phyloP scores from a whole-genome alignment of 2,888 invertebrate species.

The Allophyes oxyacanthae region DNA sequence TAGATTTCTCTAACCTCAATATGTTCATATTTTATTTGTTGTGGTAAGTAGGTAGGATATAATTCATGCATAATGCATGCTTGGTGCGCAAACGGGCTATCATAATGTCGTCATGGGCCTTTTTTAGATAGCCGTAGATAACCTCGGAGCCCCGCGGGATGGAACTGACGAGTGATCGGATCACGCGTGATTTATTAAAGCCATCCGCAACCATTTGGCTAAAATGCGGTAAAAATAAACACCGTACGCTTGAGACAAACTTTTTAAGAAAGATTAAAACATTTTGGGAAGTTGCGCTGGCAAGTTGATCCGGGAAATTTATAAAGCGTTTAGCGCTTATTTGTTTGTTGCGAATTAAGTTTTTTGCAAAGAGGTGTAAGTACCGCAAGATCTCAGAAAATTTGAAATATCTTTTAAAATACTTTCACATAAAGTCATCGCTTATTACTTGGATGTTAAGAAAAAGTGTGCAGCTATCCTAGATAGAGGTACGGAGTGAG shows the following conservation, averaged over 20 bases:
- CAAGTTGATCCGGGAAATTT: slow-evolving; percentile 39
- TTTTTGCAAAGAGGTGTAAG: slow-evolving; percentile 19
- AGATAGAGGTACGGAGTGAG: slow-evolving; percentile 20
- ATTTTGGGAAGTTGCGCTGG: slow-evolving; percentile 31
- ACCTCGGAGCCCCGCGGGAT: slow-evolving; percentile 45
- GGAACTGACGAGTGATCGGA: slow-evolving; percentile 57
- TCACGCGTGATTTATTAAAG: slow-evolving; percentile 64
- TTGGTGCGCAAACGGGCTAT: slow-evolving; percentile 34
- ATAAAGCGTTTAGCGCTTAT: slow-evolving; percentile 30
- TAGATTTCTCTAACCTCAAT: slow-evolving; percentile 22
- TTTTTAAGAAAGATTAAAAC: slow-evolving; percentile 48
- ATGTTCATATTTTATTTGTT: slow-evolving; percentile 35
- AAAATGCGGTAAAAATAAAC: slow-evolving; percentile 56
- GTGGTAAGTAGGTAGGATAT: slow-evolving; percentile 50
- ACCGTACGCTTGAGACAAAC: slow-evolving; percentile 31
- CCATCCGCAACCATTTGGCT: slow-evolving; percentile 44
- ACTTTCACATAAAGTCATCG: slow-evolving; percentile 4
- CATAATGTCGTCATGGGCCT: slow-evolving; percentile 56
- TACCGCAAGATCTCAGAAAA: slow-evolving; percentile 20
- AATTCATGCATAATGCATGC: slow-evolving; percentile 56
- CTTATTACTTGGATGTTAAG: slow-evolving; percentile 15
- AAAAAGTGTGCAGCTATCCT: slow-evolving; percentile 12
- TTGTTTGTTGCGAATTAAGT: slow-evolving; percentile 35
- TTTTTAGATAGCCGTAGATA: slow-evolving; percentile 67
- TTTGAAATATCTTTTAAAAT: slow-evolving; percentile 7